Conservation (phyloP, 2,113 vertebrate genomes). For the Passer domesticus region DNA sequence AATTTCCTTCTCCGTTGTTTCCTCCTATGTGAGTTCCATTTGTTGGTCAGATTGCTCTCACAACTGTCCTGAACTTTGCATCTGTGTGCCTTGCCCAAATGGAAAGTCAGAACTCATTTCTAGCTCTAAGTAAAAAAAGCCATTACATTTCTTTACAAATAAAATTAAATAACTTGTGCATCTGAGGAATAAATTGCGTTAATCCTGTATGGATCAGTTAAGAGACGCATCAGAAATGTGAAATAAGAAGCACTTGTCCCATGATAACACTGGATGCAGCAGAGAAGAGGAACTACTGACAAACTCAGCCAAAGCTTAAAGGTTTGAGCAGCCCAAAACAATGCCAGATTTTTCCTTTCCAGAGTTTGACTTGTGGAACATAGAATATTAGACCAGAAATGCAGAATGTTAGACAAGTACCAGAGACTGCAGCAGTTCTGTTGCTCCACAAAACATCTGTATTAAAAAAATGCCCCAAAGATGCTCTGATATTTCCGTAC, state of each 20-base stretch:
- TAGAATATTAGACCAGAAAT: background rate
- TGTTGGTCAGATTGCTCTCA: background rate
- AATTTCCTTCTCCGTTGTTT: background rate
- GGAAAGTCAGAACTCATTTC: background rate
- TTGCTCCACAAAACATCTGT: background rate
- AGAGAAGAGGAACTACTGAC: background rate
- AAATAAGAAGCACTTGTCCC: background rate
- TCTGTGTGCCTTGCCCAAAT: fast-evolving
- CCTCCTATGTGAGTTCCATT: background rate
- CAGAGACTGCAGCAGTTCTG: background rate
- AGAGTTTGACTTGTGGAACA: background rate
- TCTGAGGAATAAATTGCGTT: background rate
- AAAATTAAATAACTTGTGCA: background rate
- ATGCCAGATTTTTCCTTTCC: background rate
- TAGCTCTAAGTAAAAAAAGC: background rate
- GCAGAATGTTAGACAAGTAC: background rate
- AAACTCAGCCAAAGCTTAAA: background rate
- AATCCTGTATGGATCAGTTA: background rate
- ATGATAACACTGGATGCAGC: fast-evolving
- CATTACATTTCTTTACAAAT: background rate
- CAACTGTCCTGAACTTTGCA: background rate
- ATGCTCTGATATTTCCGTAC: background rate
- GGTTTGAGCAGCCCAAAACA: background rate
- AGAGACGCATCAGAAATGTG: background rate
- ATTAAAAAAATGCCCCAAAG: background rate